These are phyloP conservation scores for Glandiceps talaboti DNA, from an alignment of 53 echinoderm and acorn worm species.

Conservation along the genomic window DNA sequence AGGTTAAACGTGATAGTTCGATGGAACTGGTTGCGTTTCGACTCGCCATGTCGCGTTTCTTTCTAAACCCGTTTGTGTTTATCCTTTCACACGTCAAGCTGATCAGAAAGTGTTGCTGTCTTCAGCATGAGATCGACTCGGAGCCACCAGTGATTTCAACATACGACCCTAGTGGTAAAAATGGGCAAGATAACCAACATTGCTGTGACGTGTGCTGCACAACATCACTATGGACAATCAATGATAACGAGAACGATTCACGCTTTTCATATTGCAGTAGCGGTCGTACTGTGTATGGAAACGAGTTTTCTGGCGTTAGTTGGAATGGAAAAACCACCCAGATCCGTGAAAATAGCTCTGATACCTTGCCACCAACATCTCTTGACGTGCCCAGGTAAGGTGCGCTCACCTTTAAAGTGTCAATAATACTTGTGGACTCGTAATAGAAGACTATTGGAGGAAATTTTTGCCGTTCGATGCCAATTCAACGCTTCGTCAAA, in stretches of 20 bases:
- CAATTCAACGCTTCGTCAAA: no score
- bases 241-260: neutral
- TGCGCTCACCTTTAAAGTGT: no score
- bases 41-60: neutral
- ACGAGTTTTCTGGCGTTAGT: neutral
- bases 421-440: no score
- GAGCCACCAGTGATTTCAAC: neutral
- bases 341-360: neutral
- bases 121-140: neutral
- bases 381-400: neutral
- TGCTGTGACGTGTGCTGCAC: neutral
- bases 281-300: neutral
- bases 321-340: neutral
- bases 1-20: neutral
- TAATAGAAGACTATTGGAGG: no score
- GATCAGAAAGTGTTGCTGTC: neutral
- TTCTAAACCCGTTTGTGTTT: neutral
- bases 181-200: neutral
- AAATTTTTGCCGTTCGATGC: no score
- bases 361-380: neutral
- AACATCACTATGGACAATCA: neutral
- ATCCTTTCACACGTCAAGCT: neutral
- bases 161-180: neutral
- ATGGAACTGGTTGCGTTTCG: neutral
- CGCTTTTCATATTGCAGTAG: neutral